Base-by-base conservation (phyloP, 2,113 vertebrate species). In the Seriola aureovittata region DNA sequence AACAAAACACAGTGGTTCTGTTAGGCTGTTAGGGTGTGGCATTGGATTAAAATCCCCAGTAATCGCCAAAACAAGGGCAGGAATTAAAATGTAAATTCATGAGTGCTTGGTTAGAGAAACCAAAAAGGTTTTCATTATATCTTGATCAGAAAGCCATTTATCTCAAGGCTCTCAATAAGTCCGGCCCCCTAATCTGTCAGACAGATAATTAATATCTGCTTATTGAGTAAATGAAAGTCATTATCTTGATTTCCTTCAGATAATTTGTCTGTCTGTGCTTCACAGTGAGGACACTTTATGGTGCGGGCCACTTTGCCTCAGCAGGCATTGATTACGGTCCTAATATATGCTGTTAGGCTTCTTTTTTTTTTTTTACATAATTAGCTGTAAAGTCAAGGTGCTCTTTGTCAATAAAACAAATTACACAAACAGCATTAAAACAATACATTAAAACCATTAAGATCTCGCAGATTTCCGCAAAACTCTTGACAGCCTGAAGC, bases 141-240 rank as follows among this genome's bases (percentile, higher is more conserved):
- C 87, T 88, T 82, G 80, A 93, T 93, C 91, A 90, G 91, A 90
- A 92, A 89, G 84, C 68, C 84, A 93, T 94, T 93, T 88, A 90
- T 92, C 87, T 90, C 85, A 17, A 65, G 71, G 62, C 81, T 87
- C 89, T 93, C 89, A 78, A 90, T 90, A 90, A 87, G 81, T 82
- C 88, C 59, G 78, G 60, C 57, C 82, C 62, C 66, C 80, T 92
- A 93, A 94, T 92, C 93, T 90, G 92, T 74, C 36, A 21, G 76
- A 86, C 86, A 89, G 85, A 92, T 94, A 93, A 94, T 94, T 94
- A 93, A 94, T 95, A 95, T 93, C 90, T 89, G 88, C 90, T 93
- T 94, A 94, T 92, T 94, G 94, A 94, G 92, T 94, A 93, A 94
- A 91, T 91, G 84, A 82, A 89, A 93, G 88, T 91, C 91, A 93